Percentiles rank a stretch among this genome's conserved stretches.
Conservation (phyloP, 1,140 invertebrate species). For the Reticulitermes speratus region DNA sequence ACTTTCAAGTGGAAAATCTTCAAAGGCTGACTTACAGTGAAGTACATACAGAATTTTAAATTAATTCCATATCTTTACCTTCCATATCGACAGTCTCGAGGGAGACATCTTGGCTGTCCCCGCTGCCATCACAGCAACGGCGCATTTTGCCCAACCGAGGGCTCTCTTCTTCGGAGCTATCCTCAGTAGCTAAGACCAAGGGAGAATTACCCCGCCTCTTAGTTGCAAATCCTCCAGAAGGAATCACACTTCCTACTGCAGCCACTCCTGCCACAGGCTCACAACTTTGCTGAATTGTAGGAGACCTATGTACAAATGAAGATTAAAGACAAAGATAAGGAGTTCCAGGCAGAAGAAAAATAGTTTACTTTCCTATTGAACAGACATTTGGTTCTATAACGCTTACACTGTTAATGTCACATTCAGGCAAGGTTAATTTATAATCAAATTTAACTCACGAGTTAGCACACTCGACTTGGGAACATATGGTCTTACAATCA, state of each 20-base stretch:
- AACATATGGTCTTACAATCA: too few species aligned
- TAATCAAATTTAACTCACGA: too few species aligned
- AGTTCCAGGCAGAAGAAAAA: not conserved
- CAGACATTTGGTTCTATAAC: too few species aligned
- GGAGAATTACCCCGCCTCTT: conserved; percentile 51
- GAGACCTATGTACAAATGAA: not conserved
- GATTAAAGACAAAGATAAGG: not conserved
- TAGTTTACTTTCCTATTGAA: not conserved
- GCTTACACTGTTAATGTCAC: too few species aligned
- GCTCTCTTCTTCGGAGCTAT: conserved; percentile 45
- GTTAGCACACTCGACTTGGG: too few species aligned
- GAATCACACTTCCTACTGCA: not conserved
- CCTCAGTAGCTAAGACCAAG: conserved; percentile 39
- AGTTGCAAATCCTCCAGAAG: conserved; percentile 33
- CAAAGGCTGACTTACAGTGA: too few species aligned
- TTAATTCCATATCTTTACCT: not conserved
- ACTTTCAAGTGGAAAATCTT: too few species aligned
- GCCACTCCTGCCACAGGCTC: not conserved
- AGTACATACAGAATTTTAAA: too few species aligned
- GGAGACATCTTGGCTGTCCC: conserved; percentile 34
- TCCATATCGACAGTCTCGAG: not conserved
- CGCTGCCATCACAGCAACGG: conserved; percentile 48
- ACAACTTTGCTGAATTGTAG: not conserved
- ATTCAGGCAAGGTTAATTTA: too few species aligned
- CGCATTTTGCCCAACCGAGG: conserved; percentile 57